A percentile compares a stretch with the other conserved stretches of the same genome.
phyloP scores from a whole-genome alignment of 2,888 invertebrate genomes.

The Rhingia campestris region DNA sequence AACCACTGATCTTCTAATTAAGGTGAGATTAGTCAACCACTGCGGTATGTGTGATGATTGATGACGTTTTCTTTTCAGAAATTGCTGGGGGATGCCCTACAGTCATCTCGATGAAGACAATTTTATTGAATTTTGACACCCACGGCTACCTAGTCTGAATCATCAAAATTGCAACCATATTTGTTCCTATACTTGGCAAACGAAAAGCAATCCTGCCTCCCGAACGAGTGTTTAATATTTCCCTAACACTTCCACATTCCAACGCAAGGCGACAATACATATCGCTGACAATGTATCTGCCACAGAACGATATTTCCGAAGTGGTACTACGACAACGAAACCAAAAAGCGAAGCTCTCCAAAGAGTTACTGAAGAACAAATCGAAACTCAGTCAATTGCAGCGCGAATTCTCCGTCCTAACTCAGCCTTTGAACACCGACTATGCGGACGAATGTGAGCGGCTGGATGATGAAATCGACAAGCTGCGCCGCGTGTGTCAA shows the following conservation, averaged over 20 bases:
- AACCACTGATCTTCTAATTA: background rate
- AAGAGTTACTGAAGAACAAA: conserved; percentile 44
- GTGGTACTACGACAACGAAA: conserved; percentile 50
- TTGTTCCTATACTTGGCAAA: conserved; percentile 4
- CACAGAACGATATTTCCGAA: conserved; percentile 60
- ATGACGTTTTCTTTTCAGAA: conserved; percentile 13
- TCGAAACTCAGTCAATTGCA: conserved; percentile 35
- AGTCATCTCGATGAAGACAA: background rate
- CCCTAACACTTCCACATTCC: conserved; percentile 65
- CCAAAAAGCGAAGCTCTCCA: conserved; percentile 29
- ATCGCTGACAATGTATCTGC: conserved; percentile 59
- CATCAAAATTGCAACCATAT: conserved; percentile 1
- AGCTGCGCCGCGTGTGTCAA: conserved; percentile 48
- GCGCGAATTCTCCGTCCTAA: conserved; percentile 37
- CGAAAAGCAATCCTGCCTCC: conserved; percentile 46
- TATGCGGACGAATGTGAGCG: conserved; percentile 51
- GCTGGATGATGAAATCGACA: conserved; percentile 52
- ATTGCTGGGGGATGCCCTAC: conserved; percentile 7
- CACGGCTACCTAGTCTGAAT: conserved; percentile 27
- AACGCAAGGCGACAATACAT: conserved; percentile 12
- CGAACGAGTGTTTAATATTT: conserved; percentile 56
- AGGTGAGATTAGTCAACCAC: conserved; percentile 23
- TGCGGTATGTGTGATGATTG: background rate
- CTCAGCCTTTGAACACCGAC: conserved; percentile 39
- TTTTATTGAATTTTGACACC: conserved; percentile 1